Conservation (phyloP, 2,797 vertebrate species). For the Zonotrichia albicollis region DNA sequence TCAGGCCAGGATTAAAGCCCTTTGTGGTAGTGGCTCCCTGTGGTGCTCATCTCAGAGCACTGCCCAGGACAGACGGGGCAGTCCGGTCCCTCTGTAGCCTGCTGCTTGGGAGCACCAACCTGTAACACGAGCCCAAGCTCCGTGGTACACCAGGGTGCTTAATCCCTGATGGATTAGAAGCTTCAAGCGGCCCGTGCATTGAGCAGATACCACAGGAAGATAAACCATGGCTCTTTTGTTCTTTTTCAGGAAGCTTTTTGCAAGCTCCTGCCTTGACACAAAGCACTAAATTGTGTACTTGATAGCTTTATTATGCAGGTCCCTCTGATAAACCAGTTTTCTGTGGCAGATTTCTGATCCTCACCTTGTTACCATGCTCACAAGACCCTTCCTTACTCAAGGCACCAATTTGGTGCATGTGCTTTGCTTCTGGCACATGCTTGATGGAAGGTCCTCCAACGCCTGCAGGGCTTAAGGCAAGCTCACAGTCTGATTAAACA, state of each 20-base stretch:
- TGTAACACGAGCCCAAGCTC: fast-evolving
- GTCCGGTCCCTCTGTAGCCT: not conserved
- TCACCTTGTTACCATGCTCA: not conserved
- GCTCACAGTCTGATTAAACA: not conserved
- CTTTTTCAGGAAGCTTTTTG: slow-evolving; percentile 14
- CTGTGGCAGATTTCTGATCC: not conserved
- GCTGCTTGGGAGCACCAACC: not conserved
- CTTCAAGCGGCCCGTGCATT: not conserved
- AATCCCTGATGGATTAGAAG: not conserved
- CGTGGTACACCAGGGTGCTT: fast-evolving
- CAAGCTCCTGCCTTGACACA: not conserved
- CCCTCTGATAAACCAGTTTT: slow-evolving; percentile 17
- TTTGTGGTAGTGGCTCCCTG: not conserved
- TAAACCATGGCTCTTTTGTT: slow-evolving; percentile 39
- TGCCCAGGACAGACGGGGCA: not conserved
- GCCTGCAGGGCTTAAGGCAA: not conserved
- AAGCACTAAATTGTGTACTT: not conserved
- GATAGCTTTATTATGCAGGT: not conserved
- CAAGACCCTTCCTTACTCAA: not conserved
- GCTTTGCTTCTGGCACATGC: not conserved
- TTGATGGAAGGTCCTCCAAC: not conserved
- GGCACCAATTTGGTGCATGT: not conserved
- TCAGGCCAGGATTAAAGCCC: not conserved
- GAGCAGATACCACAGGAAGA: slow-evolving; percentile 1
- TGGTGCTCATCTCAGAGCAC: not conserved